These are phyloP conservation scores for Andrena bicolor DNA, from an alignment of 2,888 invertebrate genomes.

Conservation along the genomic window DNA sequence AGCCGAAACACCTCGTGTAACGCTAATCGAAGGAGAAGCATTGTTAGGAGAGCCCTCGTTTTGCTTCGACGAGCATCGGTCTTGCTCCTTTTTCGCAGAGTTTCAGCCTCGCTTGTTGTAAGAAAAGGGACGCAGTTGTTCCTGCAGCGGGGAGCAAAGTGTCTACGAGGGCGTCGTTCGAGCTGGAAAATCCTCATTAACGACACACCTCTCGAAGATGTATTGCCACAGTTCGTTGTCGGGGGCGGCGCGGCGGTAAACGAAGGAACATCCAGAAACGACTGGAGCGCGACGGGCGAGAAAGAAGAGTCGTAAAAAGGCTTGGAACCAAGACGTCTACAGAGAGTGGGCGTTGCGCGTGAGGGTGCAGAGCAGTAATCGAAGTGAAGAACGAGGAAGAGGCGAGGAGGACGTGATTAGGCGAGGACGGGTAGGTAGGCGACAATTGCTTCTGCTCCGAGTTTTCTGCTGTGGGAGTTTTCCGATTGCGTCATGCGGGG, in stretches of 20 bases:
- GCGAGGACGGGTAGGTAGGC: too few relatives aligned
- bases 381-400: neutral
- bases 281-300: neutral
- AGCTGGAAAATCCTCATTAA: neutral
- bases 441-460: neutral
- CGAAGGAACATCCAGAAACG: neutral
- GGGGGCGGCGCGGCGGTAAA: neutral
- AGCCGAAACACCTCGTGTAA: neutral
- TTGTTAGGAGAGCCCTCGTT: neutral
- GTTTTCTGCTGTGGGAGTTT: neutral
- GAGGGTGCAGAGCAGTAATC: neutral
- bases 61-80: neutral
- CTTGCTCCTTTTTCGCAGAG: too few relatives aligned
- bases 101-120: neutral
- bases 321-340: neutral
- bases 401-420: neutral
- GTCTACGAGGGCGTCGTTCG: neutral
- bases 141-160: neutral
- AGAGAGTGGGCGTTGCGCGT: neutral
- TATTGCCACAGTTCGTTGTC: neutral
- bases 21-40: neutral
- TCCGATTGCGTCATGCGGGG: neutral
- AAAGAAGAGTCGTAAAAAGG: slow-evolving; percentile 1
- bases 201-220: neutral
- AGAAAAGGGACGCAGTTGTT: neutral